These are phyloP conservation scores for Elaeidobius kamerunicus DNA, from an alignment of 2,888 invertebrate species.

Conservation along the genomic window DNA sequence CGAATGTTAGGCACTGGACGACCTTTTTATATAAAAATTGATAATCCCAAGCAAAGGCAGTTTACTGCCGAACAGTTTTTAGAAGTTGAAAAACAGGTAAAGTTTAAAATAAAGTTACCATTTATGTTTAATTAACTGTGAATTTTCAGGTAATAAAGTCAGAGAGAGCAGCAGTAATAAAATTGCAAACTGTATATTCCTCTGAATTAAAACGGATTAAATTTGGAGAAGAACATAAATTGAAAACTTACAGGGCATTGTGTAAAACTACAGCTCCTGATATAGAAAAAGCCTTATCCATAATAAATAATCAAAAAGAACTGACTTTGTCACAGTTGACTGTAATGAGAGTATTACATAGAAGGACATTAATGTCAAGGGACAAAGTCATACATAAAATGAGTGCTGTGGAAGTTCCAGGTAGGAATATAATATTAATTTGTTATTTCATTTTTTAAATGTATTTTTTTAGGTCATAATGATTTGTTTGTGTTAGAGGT, in stretches of 20 bases:
- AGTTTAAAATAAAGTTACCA: constrained; percentile 27
- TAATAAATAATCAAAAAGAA: constrained; percentile 44
- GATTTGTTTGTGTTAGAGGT: constrained; percentile 64
- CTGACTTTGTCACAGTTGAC: constrained; percentile 77
- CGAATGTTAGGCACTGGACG: constrained; percentile 87
- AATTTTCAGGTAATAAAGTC: constrained; percentile 51
- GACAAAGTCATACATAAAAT: constrained; percentile 64
- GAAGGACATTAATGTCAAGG: constrained; percentile 72
- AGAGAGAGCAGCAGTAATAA: constrained; percentile 57
- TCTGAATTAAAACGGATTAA: constrained; percentile 39
- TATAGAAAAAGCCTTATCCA: constrained; percentile 54
- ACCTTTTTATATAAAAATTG: constrained; percentile 88
- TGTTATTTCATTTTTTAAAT: constrained; percentile 1
- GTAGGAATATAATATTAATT: constrained; percentile 33
- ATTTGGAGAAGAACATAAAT: constrained; percentile 84
- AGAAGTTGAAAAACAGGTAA: constrained; percentile 50
- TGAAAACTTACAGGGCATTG: constrained; percentile 82
- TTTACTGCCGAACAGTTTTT: constrained; percentile 54
- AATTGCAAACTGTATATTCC: constrained; percentile 64
- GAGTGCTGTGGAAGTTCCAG: constrained; percentile 56
- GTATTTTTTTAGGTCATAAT: constrained; percentile 47
- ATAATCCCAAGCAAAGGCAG: constrained; percentile 60
- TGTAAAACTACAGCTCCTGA: constrained; percentile 53
- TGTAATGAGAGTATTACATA: constrained; percentile 86
- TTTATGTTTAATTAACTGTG: no score